Percentiles rank a stretch among this genome's conserved stretches.
Conservation (phyloP, 2,888 invertebrate genomes). For the Pristionchus fissidentatus region DNA sequence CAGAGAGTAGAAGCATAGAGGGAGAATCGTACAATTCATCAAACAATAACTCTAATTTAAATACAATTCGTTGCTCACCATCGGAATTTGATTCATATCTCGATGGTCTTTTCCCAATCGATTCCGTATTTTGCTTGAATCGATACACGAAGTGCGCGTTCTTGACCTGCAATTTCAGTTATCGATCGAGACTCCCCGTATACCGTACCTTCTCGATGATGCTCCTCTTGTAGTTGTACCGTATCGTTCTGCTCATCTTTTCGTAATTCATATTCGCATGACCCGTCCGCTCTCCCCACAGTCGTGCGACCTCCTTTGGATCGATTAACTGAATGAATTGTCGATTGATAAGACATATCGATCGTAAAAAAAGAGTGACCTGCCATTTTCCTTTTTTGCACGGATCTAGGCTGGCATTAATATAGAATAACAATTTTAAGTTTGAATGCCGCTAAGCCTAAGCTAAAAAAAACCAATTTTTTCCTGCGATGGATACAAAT, state of each 20-base stretch:
- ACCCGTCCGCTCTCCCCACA: conserved; percentile 4
- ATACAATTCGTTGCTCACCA: background rate
- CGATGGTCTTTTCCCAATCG: background rate
- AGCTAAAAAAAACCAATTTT: no score
- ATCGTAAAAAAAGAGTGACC: background rate
- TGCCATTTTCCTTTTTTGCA: no score
- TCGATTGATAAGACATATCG: background rate
- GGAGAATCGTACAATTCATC: background rate
- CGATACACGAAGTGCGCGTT: background rate
- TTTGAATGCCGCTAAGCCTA: no score
- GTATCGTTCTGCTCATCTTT: conserved; percentile 11
- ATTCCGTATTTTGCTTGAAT: background rate
- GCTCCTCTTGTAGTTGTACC: conserved; percentile 10
- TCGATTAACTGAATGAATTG: conserved; percentile 5
- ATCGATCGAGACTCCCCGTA: background rate
- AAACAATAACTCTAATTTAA: background rate
- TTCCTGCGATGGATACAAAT: no score
- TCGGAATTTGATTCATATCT: background rate
- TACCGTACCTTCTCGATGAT: background rate
- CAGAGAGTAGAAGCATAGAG: background rate
- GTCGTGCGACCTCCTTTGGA: background rate
- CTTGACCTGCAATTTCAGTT: background rate
- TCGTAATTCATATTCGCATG: conserved; percentile 8
- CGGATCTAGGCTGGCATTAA: no score
- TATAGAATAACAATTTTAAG: background rate